Evolutionary conservation across 1,140 invertebrate species (phyloP).

Genomic region (Drosophila suzukii): DNA sequence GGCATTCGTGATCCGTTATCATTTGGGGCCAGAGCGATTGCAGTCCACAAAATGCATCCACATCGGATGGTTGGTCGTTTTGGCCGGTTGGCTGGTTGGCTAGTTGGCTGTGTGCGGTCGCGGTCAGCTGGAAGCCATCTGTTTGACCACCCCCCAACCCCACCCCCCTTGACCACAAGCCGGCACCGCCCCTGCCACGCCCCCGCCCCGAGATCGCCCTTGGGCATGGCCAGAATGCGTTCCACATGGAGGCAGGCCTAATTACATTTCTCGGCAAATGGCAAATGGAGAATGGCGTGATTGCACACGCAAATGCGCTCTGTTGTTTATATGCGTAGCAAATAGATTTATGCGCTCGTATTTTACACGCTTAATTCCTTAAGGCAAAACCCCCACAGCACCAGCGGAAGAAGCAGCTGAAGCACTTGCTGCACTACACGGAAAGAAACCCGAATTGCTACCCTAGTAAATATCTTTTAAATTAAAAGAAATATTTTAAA

Average conservation of each 20-base stretch:
- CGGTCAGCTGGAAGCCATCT: slow-evolving; percentile 67
- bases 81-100: background rate
- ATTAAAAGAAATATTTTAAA: too few species aligned
- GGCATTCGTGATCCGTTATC: slow-evolving; percentile 53
- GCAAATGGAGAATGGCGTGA: slow-evolving; percentile 69
- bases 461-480: too few species aligned
- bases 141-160: slow-evolving; percentile 29
- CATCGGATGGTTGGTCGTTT: background rate
- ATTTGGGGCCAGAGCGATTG: slow-evolving; percentile 42
- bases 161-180: slow-evolving; percentile 1
- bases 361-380: slow-evolving; percentile 77
- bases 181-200: background rate
- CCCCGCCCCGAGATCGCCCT: slow-evolving; percentile 12
- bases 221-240: slow-evolving; percentile 56
- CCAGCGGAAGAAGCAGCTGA: slow-evolving; percentile 31
- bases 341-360: slow-evolving; percentile 82
- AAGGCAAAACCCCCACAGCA: slow-evolving; percentile 40
- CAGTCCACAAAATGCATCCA: slow-evolving; percentile 21
- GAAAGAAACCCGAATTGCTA: background rate
- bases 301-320: slow-evolving; percentile 61
- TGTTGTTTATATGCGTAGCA: slow-evolving; percentile 74
- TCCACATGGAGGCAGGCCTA: slow-evolving; percentile 79
- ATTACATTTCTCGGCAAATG: slow-evolving; percentile 74
- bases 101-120: slow-evolving; percentile 38
- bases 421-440: slow-evolving; percentile 41